Evolutionary conservation across 2,113 vertebrate genomes (phyloP), one percentile per base, ranked within the genome.

Genomic region (Ceyx melanurus): DNA sequence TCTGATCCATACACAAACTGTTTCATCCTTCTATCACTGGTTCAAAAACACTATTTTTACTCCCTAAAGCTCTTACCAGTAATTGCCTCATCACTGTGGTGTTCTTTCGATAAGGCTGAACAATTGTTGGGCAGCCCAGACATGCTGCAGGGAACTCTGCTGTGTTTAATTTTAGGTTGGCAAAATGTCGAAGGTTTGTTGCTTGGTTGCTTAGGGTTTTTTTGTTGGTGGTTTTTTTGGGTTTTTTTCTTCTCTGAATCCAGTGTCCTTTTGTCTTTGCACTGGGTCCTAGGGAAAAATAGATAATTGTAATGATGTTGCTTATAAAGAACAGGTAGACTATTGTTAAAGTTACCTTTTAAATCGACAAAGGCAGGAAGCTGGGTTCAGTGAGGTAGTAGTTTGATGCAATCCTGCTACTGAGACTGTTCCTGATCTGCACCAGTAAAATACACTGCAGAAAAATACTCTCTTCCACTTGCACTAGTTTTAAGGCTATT

Each of bases 401-500:
- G 50, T 82, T 74, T 13, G 77, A 76, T 89, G 37, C 53, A 87
- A 6, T 92, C 89, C 54, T 82, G 70, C 58, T 84, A 45, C 74
- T 92, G 71, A 75, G 92, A 83, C 68, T 20, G 19, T 76, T 93
- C 54, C 71, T 85, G 62, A 51, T n/a, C 62, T 50, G 35, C 28
- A 23, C 50, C 54, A 64, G 22, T 50, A 4, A n/a, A 62, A 87
- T 62, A 50, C 1, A 5, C 54, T 10, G 9, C 66, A 82, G 77
- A 85, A 95, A 92, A 92, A 89, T 62, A 85, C 62, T 23, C 42
- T 84, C 81, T 94, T 89, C 81, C 20, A 5, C 51, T 90, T 65
- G 81, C 66, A 70, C 71, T 74, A 65, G 15, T 93, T 93, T 92
- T 48, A 90, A 62, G 58, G 42, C 78, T 95, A 89, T 92, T 93